Percentiles rank a stretch among this genome's conserved stretches.
These are phyloP conservation scores for Aphrophora alni DNA, from an alignment of 2,888 invertebrate genomes.

Conservation along the genomic window DNA sequence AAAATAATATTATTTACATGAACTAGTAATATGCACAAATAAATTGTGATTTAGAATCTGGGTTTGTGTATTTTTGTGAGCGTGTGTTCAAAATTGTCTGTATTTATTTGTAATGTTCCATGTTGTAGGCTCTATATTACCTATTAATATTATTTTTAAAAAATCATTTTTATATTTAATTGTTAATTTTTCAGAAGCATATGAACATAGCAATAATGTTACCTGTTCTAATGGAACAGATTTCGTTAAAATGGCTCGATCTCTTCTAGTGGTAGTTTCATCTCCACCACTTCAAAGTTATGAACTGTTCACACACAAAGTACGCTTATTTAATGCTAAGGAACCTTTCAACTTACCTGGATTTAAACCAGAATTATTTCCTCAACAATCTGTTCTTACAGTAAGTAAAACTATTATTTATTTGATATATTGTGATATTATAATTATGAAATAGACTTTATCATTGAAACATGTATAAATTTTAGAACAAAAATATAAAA, in stretches of 20 bases:
- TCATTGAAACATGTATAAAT: too few species aligned
- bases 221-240: constrained; percentile 67
- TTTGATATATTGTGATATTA: constrained; percentile 29
- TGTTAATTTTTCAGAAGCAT: constrained; percentile 20
- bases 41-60: too few species aligned
- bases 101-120: too few species aligned
- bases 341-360: constrained; percentile 80
- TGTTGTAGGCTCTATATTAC: too few species aligned
- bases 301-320: constrained; percentile 78
- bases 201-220: constrained; percentile 51
- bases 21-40: too few species aligned
- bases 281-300: constrained; percentile 76
- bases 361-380: not conserved
- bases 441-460: too few species aligned
- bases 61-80: too few species aligned
- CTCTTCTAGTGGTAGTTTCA: constrained; percentile 86
- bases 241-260: constrained; percentile 75
- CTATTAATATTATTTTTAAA: too few species aligned
- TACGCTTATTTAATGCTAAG: constrained; percentile 76
- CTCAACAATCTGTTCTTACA: not conserved
- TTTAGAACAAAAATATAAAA: too few species aligned
- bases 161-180: too few species aligned
- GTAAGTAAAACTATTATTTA: constrained; percentile 17
- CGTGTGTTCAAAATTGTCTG: too few species aligned
- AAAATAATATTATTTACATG: too few species aligned